Evolutionary conservation across 2,888 invertebrate species (phyloP).

Genomic region (Noctua comes): DNA sequence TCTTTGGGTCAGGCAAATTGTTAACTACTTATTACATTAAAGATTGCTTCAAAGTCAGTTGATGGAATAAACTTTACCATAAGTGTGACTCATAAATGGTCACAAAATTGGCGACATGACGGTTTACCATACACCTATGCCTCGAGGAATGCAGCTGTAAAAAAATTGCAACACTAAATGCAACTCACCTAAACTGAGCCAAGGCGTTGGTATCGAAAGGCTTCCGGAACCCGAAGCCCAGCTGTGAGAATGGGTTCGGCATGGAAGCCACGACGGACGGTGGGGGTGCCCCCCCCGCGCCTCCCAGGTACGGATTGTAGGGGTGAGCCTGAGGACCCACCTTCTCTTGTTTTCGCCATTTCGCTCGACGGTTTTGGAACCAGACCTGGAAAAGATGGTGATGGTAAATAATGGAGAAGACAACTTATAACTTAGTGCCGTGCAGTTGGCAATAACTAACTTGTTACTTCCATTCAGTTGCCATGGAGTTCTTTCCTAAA

Average conservation of each 20-base stretch:
- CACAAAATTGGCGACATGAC: neutral
- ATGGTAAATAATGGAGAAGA: neutral
- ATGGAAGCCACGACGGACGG: constrained; percentile 94
- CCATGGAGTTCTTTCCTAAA: neutral
- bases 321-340: constrained; percentile 97
- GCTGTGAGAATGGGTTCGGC: constrained; percentile 95
- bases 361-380: constrained; percentile 98
- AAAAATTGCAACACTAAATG: too few relatives aligned
- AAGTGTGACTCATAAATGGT: neutral
- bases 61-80: neutral
- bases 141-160: neutral
- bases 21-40: neutral
- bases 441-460: too few relatives aligned
- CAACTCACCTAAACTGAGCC: constrained; percentile 92
- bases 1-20: neutral
- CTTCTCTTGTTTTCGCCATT: constrained; percentile 98
- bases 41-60: neutral
- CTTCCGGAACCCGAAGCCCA: constrained; percentile 94
- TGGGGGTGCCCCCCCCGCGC: constrained; percentile 91
- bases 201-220: constrained; percentile 93
- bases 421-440: neutral
- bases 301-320: constrained; percentile 95
- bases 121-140: neutral
- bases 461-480: too few relatives aligned
- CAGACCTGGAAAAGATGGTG: constrained; percentile 93